Conservation (phyloP, 2,888 invertebrate species). For the Pediacus dermestoides region DNA sequence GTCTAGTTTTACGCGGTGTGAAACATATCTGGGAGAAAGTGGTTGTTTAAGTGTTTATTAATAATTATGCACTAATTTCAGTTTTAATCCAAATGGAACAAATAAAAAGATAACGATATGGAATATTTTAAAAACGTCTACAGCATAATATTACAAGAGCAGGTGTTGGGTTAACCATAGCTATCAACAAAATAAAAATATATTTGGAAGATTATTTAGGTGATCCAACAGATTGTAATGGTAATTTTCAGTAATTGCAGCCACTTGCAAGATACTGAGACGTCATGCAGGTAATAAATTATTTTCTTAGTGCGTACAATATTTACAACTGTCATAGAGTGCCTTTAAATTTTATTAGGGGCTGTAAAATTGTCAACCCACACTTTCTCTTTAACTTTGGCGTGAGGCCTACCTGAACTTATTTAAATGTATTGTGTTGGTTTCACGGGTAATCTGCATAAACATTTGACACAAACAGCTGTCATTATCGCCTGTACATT, state of each 20-base stretch:
- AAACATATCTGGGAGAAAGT: conserved; percentile 43
- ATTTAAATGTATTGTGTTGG: conserved; percentile 3
- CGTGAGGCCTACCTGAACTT: neutral
- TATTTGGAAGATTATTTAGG: conserved; percentile 11
- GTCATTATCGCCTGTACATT: conserved; percentile 7
- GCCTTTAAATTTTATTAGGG: conserved; percentile 36
- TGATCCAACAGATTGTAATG: conserved; percentile 47
- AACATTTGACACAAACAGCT: too few relatives aligned
- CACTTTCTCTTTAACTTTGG: conserved; percentile 19
- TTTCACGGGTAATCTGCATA: too few relatives aligned
- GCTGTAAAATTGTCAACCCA: conserved; percentile 28
- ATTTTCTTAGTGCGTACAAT: conserved; percentile 19
- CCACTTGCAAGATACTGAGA: conserved; percentile 42
- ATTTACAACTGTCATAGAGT: conserved; percentile 27
- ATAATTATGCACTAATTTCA: conserved; percentile 27
- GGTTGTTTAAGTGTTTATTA: conserved; percentile 28
- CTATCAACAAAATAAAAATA: conserved; percentile 4
- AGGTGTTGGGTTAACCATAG: conserved; percentile 47
- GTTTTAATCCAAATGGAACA: conserved; percentile 21
- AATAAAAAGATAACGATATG: conserved; percentile 28
- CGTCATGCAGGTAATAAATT: conserved; percentile 51
- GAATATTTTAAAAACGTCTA: conserved; percentile 24
- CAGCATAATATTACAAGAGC: conserved; percentile 40
- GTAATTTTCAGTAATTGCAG: conserved; percentile 43
- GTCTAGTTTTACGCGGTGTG: conserved; percentile 53